Conservation (phyloP, 2,888 invertebrate genomes). For the Volucella zonaria region DNA sequence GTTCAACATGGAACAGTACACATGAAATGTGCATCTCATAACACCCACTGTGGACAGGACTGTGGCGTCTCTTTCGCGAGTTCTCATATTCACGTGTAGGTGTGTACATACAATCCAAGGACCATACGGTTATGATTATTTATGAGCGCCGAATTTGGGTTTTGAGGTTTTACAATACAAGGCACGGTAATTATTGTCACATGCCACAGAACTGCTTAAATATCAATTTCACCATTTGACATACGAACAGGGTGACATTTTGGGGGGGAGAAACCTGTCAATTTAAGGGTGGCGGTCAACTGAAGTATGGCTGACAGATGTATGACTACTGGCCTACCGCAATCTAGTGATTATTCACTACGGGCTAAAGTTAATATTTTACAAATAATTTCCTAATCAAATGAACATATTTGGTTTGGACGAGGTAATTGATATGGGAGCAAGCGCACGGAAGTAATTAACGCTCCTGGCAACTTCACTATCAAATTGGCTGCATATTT, state of each 20-base stretch:
- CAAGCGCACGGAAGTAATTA: conserved; percentile 29
- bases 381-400: conserved; percentile 47
- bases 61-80: too few species aligned
- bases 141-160: conserved; percentile 44
- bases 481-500: background rate
- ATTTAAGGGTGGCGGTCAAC: too few species aligned
- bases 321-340: background rate
- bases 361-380: conserved; percentile 22
- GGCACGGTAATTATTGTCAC: conserved; percentile 56
- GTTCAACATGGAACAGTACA: conserved; percentile 15
- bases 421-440: conserved; percentile 33
- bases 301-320: conserved; percentile 8
- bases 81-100: too few species aligned
- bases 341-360: background rate
- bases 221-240: background rate
- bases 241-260: too few species aligned
- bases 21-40: conserved; percentile 21
- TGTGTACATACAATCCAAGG: background rate
- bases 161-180: conserved; percentile 56
- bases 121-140: conserved; percentile 20
- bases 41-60: background rate
- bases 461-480: conserved; percentile 20
- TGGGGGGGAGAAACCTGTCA: too few species aligned
- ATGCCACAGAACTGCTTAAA: conserved; percentile 52
- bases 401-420: conserved; percentile 48